A percentile compares a stretch with the other conserved stretches of the same genome.
Conservation (phyloP, 1,140 invertebrate genomes). For the Gyrodactylus salaris region DNA sequence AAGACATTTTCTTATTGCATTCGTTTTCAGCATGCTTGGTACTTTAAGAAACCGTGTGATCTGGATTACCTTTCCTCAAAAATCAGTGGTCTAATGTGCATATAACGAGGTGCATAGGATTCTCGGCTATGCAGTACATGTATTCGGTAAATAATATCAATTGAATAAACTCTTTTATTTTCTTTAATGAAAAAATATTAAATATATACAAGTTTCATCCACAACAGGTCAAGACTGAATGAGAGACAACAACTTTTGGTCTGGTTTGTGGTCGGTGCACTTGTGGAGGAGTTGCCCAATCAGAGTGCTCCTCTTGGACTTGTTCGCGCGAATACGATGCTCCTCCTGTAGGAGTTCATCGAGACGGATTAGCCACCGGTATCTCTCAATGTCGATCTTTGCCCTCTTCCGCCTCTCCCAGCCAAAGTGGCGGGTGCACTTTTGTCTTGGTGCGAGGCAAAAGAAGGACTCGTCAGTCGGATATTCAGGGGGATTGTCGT, state of each 20-base stretch:
- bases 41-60: no score
- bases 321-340: not conserved
- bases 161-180: no score
- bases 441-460: slow-evolving; percentile 53
- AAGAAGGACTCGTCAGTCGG: slow-evolving; percentile 22
- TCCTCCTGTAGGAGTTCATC: not conserved
- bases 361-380: slow-evolving; percentile 25
- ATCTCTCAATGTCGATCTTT: slow-evolving; percentile 35
- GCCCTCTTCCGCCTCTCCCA: slow-evolving; percentile 76
- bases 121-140: no score
- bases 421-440: slow-evolving; percentile 54
- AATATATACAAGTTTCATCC: no score
- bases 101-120: no score
- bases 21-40: no score
- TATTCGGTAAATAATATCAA: no score
- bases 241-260: not conserved
- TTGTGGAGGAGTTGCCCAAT: not conserved
- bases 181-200: no score
- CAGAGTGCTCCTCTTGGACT: not conserved
- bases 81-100: no score
- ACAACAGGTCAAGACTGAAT: no score
- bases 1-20: no score
- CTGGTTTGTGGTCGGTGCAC: not conserved
- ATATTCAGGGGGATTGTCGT: slow-evolving; percentile 28
- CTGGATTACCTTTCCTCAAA: no score